Evolutionary conservation across 2,797 vertebrate genomes (phyloP), one percentile per base, ranked within the genome.

Genomic region (Poeciliopsis presidionis): DNA sequence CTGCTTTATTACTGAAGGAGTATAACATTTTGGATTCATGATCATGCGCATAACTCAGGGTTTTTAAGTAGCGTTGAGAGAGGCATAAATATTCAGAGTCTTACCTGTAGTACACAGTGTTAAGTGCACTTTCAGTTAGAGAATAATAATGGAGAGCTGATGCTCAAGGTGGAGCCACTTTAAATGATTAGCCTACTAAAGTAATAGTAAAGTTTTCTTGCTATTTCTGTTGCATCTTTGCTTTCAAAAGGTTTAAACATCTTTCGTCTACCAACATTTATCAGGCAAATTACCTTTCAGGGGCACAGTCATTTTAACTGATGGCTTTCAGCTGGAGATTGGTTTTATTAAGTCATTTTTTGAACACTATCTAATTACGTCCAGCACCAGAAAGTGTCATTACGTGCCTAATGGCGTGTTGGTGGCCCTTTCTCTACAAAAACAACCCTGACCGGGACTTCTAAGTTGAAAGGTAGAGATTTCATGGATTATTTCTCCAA

Each of bases 181-280:
- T 70, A 70, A 70, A 70, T 70, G 39, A 70, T 70, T 70, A 45
- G 41, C 25, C 11, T 45, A 70, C 67, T n/a, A 70, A 70, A 70
- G 41, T 45, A 70, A 70, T 28, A 43, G 41, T 43, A 70, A 70
- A 70, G 67, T 43, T 70, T 28, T n/a, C 67, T 45, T 45, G 25
- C 39, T 28, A 70, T 70, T 45, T 14, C 41, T 41, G 63, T 11
- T 39, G 63, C 63, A 67, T 36, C 18, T 67, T 67, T 67, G 63
- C 63, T 41, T 45, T 70, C 45, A 70, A 70, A 70, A 70, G 16
- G 11, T 43, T 41, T 16, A 67, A 69, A 25, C 39, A 41, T 70
- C 11, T n/a, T 45, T 70, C 12, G 1, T 45, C 67, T 28, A 13
- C 11, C 5, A 70, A 43, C 7, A 43, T n/a, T 45, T 43, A 43